Conservation (phyloP, 2,113 vertebrate genomes). For the Chrysochloris asiatica region DNA sequence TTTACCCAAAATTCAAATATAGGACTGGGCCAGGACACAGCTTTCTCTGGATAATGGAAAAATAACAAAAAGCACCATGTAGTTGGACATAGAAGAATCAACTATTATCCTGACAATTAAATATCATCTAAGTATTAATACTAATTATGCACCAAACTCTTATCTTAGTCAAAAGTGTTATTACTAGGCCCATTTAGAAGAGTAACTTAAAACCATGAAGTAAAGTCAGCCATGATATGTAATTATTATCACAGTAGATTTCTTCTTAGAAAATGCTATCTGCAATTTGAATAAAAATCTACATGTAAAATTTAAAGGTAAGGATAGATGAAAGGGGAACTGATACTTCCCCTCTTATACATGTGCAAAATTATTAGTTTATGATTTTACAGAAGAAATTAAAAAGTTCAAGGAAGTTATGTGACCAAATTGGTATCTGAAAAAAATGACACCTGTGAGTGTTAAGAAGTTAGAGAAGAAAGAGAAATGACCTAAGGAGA, state of each 20-base stretch:
- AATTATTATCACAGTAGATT: background rate
- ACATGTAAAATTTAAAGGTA: background rate
- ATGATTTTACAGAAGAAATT: background rate
- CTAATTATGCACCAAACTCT: background rate
- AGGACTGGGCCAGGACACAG: background rate
- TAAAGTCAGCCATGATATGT: background rate
- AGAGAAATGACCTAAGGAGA: background rate
- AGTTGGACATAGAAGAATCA: background rate
- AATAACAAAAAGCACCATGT: background rate
- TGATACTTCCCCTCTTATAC: background rate
- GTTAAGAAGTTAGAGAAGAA: background rate
- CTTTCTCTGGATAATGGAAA: background rate
- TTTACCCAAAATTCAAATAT: background rate
- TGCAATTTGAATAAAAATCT: background rate
- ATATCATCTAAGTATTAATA: constrained; percentile 1
- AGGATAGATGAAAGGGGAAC: background rate
- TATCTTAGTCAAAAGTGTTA: background rate
- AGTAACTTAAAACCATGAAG: background rate
- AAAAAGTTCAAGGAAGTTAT: background rate
- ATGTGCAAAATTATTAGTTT: background rate
- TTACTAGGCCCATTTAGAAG: background rate
- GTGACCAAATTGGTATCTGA: background rate
- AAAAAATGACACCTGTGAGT: background rate
- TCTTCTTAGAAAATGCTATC: background rate
- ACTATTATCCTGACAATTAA: background rate